These are phyloP conservation scores for Damaliscus lunatus DNA, from an alignment of 2,113 vertebrate genomes.

Conservation along the genomic window DNA sequence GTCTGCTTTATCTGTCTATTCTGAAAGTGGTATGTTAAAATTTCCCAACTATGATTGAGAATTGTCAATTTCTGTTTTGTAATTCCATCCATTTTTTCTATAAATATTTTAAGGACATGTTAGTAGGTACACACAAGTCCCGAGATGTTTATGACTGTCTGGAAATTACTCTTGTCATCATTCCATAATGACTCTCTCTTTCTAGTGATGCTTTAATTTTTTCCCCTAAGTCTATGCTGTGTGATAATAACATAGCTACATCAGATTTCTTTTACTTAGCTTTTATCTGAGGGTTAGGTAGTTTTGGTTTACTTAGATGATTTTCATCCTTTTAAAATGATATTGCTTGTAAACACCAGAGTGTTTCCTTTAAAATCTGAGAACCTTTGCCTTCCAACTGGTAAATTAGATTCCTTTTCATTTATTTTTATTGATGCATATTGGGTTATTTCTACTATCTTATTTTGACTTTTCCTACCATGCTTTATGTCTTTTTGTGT, in stretches of 20 bases:
- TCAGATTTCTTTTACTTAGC: not conserved
- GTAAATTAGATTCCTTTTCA: not conserved
- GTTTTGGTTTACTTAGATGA: not conserved
- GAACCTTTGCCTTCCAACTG: not conserved
- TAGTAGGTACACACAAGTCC: not conserved
- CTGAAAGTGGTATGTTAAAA: not conserved
- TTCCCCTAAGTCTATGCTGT: not conserved
- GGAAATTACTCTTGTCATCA: not conserved
- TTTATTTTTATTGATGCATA: not conserved
- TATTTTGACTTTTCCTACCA: not conserved
- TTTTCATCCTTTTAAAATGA: not conserved
- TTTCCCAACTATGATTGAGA: not conserved
- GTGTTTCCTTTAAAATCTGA: not conserved
- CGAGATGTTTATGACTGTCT: not conserved
- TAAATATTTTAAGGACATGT: not conserved
- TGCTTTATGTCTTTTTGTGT: not conserved
- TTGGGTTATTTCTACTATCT: not conserved
- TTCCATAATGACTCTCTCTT: not conserved
- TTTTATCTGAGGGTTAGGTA: not conserved
- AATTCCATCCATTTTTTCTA: not conserved
- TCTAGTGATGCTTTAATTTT: not conserved
- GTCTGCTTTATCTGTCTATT: not conserved
- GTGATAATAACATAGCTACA: not conserved
- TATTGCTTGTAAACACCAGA: not conserved
- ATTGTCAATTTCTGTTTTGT: not conserved